Conservation (phyloP, 2,113 vertebrate genomes). For the Panthera tigris region DNA sequence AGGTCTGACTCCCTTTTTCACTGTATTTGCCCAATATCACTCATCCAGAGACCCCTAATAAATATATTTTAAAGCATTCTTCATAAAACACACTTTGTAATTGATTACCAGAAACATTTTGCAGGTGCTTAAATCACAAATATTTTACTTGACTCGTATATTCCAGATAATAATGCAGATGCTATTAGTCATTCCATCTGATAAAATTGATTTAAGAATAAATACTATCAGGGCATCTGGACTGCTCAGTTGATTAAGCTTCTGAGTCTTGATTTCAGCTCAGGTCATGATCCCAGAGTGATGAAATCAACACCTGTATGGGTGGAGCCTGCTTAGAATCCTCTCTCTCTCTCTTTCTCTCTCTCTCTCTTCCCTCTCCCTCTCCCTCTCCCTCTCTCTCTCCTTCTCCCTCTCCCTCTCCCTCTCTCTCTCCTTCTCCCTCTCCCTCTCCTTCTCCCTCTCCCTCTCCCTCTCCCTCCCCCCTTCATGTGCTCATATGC, state of each 20-base stretch:
- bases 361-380: too few species aligned
- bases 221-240: background rate
- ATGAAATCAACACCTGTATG: too few species aligned
- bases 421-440: too few species aligned
- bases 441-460: too few species aligned
- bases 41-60: background rate
- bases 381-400: fast-evolving
- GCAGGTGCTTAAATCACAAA: background rate
- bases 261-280: too few species aligned
- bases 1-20: background rate
- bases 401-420: too few species aligned
- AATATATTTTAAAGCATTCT: background rate
- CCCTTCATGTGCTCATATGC: too few species aligned
- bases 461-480: too few species aligned
- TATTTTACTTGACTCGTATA: background rate
- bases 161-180: background rate
- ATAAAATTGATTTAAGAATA: constrained; percentile 12
- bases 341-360: too few species aligned
- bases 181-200: background rate
- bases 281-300: too few species aligned
- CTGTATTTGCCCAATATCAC: background rate
- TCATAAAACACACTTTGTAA: background rate
- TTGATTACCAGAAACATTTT: background rate
- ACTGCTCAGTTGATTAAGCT: too few species aligned
- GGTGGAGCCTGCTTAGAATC: too few species aligned